Evolutionary conservation across 2,888 invertebrate species (phyloP), one percentile per base, ranked within the genome.

Genomic region (Platypus cylindrus): DNA sequence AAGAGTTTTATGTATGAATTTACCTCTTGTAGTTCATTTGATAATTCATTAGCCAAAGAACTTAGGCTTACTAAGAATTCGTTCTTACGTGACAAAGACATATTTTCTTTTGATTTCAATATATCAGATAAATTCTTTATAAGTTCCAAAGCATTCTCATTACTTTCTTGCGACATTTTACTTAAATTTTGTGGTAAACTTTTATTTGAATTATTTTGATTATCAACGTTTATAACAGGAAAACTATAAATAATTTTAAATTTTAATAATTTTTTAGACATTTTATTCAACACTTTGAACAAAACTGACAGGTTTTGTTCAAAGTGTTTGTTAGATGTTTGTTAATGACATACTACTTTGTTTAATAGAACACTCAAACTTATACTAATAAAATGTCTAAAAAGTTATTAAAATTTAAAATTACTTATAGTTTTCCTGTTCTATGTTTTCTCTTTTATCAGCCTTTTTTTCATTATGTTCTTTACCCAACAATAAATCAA

Each of bases 111-210:
- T 9, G 35, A 32, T 1, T 32, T 30, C n/a, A 36, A 18, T 13
- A 32, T 31, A 23, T 39, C 32, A 8, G 38, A 38, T 16, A 38
- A 31, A 28, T 35, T 34, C 5, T 24, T 26, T n/a, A 35, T 31
- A 5, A 38, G 5, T 22, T 20, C 26, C n/a, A 26, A 32, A 4
- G 18, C 30, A 12, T 22, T 35, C 7, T 38, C 32, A 8, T 31
- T 24, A 23, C 38, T 38, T 1, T 12, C 7, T n/a, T 34, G 34
- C 5, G 38, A 26, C 9, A 31, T 17, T 25, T 26, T 31, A 20
- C 34, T 37, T 18, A 37, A 17, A 17, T 38, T 31, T 28, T 38
- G 23, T 24, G 27, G 24, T 15, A 28, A 30, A 26, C 31, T 34
- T 16, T 35, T 32, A 17, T 25, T 38, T 3, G 17, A 11, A 18